Evolutionary conservation across 2,113 vertebrate species (phyloP).

Genomic region (Gopherus flavomarginatus): DNA sequence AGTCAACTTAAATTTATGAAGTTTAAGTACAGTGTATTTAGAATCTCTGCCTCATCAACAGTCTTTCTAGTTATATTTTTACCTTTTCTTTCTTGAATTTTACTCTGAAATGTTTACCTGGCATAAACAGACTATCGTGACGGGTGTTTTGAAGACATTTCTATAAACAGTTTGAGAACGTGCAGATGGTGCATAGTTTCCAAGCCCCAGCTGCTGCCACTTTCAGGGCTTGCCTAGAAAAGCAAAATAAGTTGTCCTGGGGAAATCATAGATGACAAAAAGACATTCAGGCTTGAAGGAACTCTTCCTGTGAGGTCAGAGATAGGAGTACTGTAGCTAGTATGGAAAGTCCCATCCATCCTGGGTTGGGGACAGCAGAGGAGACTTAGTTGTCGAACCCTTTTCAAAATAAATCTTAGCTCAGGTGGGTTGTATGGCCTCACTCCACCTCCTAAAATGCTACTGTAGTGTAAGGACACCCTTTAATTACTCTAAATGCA

Average conservation of each 20-base stretch:
- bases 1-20: neutral
- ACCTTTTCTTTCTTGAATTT: neutral
- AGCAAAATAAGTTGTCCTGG: neutral
- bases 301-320: fast-evolving
- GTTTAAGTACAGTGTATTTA: neutral
- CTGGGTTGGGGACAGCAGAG: neutral
- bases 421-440: neutral
- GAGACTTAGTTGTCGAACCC: neutral
- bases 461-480: neutral
- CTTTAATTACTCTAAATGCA: neutral
- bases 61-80: neutral
- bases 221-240: neutral
- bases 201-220: neutral
- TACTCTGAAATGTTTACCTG: neutral
- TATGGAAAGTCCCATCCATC: neutral
- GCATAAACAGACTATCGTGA: neutral
- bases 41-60: neutral
- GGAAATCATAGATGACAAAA: neutral
- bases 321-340: fast-evolving
- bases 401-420: neutral
- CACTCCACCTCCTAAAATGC: neutral
- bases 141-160: neutral
- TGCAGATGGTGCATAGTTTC: fast-evolving
- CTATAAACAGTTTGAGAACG: neutral
- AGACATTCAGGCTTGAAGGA: neutral